These are phyloP conservation scores for Heliconius cydno DNA, from an alignment of 2,888 invertebrate species.

Conservation along the genomic window DNA sequence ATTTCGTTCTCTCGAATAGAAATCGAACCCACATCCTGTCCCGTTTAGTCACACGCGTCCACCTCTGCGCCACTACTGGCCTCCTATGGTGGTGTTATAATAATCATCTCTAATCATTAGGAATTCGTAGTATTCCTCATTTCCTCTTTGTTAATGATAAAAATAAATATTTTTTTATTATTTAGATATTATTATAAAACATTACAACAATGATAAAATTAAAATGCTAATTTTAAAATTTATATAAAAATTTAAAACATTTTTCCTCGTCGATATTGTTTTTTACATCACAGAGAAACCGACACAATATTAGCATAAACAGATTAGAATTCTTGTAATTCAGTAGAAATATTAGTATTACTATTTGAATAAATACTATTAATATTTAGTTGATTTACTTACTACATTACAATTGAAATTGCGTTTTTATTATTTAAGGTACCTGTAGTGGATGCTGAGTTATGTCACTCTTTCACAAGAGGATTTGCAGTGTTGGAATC, in stretches of 20 bases:
- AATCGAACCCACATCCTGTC: too few species aligned
- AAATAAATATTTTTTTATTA: not conserved
- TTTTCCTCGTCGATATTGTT: not conserved
- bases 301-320: not conserved
- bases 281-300: not conserved
- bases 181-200: not conserved
- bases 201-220: not conserved
- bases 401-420: not conserved
- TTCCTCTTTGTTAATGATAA: too few species aligned
- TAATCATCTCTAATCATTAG: too few species aligned
- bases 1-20: too few species aligned
- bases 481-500: constrained; percentile 59
- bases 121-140: too few species aligned
- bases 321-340: not conserved
- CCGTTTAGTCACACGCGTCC: too few species aligned
- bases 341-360: too few species aligned
- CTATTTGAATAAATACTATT: not conserved
- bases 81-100: too few species aligned
- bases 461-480: constrained; percentile 64
- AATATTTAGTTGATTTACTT: not conserved
- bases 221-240: not conserved
- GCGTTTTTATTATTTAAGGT: constrained; percentile 54
- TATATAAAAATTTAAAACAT: not conserved
- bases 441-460: constrained; percentile 60
- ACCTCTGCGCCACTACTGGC: too few species aligned